These are phyloP conservation scores for Drosophila nigrodunni DNA, from an alignment of 1,140 invertebrate genomes.

Conservation along the genomic window DNA sequence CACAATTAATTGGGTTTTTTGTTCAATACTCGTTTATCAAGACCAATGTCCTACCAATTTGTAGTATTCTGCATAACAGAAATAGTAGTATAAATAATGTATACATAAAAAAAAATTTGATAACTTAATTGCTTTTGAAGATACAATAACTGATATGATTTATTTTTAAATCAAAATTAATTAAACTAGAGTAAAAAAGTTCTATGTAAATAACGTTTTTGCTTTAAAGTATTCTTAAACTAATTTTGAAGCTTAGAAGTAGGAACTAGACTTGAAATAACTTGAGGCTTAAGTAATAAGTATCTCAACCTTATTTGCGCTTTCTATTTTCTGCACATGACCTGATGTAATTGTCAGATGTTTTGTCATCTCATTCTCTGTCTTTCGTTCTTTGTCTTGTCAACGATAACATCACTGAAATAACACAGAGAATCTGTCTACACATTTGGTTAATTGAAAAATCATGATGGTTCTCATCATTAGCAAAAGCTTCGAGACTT, in stretches of 20 bases:
- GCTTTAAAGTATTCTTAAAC: no score
- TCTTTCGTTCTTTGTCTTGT: constrained; percentile 2
- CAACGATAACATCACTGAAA: constrained; percentile 18
- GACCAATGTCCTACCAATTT: neutral
- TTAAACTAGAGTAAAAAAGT: neutral
- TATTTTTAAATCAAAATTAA: neutral
- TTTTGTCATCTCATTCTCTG: constrained; percentile 3
- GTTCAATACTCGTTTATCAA: constrained; percentile 5
- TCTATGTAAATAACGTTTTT: neutral
- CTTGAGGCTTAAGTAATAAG: neutral
- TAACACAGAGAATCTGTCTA: constrained; percentile 32
- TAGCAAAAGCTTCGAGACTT: constrained; percentile 79
- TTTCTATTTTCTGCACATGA: neutral
- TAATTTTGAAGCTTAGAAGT: neutral
- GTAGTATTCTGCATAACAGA: neutral
- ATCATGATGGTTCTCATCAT: constrained; percentile 79
- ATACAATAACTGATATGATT: no score
- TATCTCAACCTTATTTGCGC: neutral
- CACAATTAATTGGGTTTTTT: neutral
- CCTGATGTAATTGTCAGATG: constrained; percentile 37
- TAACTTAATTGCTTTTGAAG: neutral
- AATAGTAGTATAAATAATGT: neutral
- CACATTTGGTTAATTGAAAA: constrained; percentile 80
- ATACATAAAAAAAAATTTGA: neutral
- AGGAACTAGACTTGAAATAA: neutral